phyloP scores from a whole-genome alignment of 2,113 vertebrate species.

The Pholis gunnellus region DNA sequence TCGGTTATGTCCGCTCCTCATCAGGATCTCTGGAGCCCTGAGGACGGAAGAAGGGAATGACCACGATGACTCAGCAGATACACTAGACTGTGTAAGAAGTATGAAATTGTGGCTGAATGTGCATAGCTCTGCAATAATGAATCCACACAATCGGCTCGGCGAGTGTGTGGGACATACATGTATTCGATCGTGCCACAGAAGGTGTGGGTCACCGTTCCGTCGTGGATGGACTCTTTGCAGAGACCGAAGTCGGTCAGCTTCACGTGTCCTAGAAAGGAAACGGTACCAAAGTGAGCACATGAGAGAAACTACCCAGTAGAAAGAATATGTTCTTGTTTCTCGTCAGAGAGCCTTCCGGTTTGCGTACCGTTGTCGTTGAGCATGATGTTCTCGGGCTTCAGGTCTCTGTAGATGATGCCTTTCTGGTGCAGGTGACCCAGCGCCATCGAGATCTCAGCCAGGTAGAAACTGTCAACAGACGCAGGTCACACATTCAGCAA shows the following conservation, averaged over 20 bases:
- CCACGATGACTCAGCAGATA: background rate
- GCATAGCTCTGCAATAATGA: background rate
- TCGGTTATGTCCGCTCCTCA: constrained; percentile 97
- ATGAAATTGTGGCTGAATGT: background rate
- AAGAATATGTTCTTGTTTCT: constrained; percentile 1
- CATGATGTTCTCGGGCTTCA: constrained; percentile 99
- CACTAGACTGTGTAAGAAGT: too few species aligned
- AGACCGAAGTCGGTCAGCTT: constrained; percentile 98
- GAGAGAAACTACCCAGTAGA: background rate
- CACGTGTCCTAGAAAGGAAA: constrained; percentile 90
- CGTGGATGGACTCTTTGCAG: constrained; percentile 98
- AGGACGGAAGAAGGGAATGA: constrained; percentile 10
- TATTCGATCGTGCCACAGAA: constrained; percentile 99
- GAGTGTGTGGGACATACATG: constrained; percentile 87
- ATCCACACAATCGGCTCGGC: background rate
- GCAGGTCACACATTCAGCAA: background rate
- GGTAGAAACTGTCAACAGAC: constrained; percentile 89
- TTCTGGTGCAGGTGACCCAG: constrained; percentile 98
- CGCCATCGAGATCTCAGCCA: constrained; percentile 99
- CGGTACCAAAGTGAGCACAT: background rate
- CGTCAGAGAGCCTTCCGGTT: background rate
- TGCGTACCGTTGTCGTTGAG: constrained; percentile 93
- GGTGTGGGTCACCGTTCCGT: constrained; percentile 97
- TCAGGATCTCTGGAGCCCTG: constrained; percentile 98
- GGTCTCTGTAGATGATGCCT: constrained; percentile 97